These are phyloP conservation scores for Pachycephala philippinensis DNA, from an alignment of 2,113 vertebrate genomes.

Conservation along the genomic window DNA sequence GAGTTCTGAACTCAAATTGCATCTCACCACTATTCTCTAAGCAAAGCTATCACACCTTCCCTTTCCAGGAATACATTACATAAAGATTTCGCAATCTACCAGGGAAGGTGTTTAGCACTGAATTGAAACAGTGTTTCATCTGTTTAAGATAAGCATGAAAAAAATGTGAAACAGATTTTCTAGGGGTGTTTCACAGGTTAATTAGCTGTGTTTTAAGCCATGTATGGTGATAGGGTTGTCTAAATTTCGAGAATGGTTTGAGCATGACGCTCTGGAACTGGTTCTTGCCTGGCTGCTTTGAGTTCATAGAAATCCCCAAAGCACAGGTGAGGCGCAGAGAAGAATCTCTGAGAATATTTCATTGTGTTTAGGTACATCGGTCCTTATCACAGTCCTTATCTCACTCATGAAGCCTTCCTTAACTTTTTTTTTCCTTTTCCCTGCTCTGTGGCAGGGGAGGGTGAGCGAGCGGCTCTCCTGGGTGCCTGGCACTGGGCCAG, in stretches of 20 bases:
- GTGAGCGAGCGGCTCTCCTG: no score
- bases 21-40: not conserved
- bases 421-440: no score
- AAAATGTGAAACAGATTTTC: not conserved
- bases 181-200: not conserved
- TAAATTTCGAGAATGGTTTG: not conserved
- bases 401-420: no score
- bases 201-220: not conserved
- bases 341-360: not conserved
- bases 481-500: no score
- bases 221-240: not conserved
- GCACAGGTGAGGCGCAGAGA: not conserved
- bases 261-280: not conserved
- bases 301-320: not conserved
- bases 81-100: not conserved
- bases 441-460: no score
- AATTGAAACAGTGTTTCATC: not conserved
- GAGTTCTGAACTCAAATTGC: not conserved
- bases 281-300: not conserved
- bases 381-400: no score
- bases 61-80: not conserved
- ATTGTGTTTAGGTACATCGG: not conserved
- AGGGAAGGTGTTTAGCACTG: not conserved
- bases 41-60: not conserved
- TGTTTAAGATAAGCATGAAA: not conserved